These are phyloP conservation scores for Thyatira batis DNA, from an alignment of 2,888 invertebrate genomes.

Conservation along the genomic window DNA sequence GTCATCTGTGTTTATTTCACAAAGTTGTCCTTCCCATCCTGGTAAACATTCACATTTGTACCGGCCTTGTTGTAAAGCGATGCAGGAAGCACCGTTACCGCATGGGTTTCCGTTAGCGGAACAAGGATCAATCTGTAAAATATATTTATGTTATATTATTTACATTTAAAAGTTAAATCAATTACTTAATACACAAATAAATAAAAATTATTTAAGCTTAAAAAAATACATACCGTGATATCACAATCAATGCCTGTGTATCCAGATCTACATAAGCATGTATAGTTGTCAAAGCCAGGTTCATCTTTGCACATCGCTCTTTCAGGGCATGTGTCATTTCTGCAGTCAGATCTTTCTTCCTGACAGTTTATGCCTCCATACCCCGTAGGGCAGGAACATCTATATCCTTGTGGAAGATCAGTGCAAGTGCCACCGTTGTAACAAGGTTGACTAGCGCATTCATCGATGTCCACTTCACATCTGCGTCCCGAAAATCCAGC, in stretches of 20 bases:
- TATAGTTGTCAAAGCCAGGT: constrained; percentile 93
- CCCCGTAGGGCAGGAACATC: constrained; percentile 93
- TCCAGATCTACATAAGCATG: constrained; percentile 96
- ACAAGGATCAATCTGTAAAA: constrained; percentile 91
- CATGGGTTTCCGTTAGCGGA: constrained; percentile 95
- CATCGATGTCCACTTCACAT: constrained; percentile 97
- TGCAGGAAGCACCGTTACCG: constrained; percentile 93
- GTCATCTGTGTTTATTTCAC: constrained; percentile 96
- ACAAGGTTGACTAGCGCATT: constrained; percentile 96
- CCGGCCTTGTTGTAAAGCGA: constrained; percentile 94
- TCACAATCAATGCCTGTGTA: constrained; percentile 97
- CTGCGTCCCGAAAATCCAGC: constrained; percentile 96
- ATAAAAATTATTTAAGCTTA: neutral
- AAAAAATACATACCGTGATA: constrained; percentile 85
- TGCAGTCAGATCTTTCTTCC: constrained; percentile 94
- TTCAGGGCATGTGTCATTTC: constrained; percentile 95
- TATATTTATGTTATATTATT: neutral
- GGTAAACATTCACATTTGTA: constrained; percentile 97
- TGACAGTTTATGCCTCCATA: constrained; percentile 97
- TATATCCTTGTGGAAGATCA: constrained; percentile 95
- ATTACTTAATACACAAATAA: constrained; percentile 1
- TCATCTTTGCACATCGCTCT: constrained; percentile 98
- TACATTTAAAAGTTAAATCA: neutral
- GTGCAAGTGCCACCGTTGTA: constrained; percentile 96
- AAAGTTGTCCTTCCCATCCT: constrained; percentile 98